These are phyloP conservation scores for Apodemus agrarius DNA, from an alignment of 2,797 vertebrate species.

Conservation along the genomic window DNA sequence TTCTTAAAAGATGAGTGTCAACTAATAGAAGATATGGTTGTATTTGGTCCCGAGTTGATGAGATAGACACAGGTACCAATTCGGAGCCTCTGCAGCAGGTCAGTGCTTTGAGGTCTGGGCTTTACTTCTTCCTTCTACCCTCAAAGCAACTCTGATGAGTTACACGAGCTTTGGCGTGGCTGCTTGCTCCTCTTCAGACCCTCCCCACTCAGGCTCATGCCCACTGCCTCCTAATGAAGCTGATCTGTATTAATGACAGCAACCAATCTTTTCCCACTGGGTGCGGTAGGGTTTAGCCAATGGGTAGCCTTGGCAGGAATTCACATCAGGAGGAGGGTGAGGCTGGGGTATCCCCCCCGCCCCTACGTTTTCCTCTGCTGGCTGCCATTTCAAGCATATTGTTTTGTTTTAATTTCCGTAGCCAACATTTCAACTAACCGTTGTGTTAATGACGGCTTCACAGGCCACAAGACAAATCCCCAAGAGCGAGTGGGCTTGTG, in stretches of 20 bases:
- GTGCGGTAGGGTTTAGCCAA: neutral
- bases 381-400: too few relatives aligned
- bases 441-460: neutral
- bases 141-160: neutral
- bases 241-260: neutral
- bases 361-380: neutral
- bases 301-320: neutral
- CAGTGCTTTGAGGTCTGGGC: neutral
- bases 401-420: neutral
- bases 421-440: neutral
- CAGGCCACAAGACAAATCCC: neutral
- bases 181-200: neutral
- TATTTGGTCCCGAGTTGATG: neutral
- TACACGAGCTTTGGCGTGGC: neutral
- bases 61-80: neutral
- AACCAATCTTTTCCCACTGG: neutral
- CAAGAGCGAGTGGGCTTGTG: neutral
- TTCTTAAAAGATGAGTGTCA: neutral
- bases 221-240: neutral
- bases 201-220: neutral
- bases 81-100: neutral
- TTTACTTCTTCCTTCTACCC: neutral
- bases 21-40: neutral
- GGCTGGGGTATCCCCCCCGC: fast-evolving
- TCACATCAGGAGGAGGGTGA: neutral